Percentiles rank a stretch among this genome's conserved stretches.
These are phyloP conservation scores for Agapetus fuscipes DNA, from an alignment of 2,888 invertebrate genomes.

Conservation along the genomic window DNA sequence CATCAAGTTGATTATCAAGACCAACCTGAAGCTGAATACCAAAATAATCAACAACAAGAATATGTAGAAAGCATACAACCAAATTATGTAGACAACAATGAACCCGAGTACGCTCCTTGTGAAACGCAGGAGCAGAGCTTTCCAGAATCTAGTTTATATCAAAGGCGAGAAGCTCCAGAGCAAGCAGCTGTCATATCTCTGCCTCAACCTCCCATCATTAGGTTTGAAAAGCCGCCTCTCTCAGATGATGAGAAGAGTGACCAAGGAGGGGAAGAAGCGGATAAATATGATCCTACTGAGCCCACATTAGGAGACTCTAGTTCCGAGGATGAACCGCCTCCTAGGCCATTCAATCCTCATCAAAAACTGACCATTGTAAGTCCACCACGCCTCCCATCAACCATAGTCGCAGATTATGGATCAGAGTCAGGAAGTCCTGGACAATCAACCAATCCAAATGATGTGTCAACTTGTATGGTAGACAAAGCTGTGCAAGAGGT, in stretches of 20 bases:
- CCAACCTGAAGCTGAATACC: too few relatives aligned
- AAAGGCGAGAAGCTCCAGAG: constrained; percentile 57
- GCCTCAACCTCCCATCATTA: constrained; percentile 31
- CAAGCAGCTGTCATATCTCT: constrained; percentile 31
- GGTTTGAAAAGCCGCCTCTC: constrained; percentile 32
- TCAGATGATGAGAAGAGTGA: constrained; percentile 48
- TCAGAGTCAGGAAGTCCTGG: constrained; percentile 13
- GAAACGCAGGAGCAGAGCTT: too few relatives aligned
- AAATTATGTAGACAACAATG: too few relatives aligned
- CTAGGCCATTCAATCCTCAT: constrained; percentile 8
- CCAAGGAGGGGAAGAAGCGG: constrained; percentile 46
- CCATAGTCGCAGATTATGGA: constrained; percentile 10
- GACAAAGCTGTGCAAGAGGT: constrained; percentile 35
- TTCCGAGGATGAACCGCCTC: constrained; percentile 27
- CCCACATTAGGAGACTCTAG: constrained; percentile 39
- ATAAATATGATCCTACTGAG: constrained; percentile 48
- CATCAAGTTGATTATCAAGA: too few relatives aligned
- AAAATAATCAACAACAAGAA: too few relatives aligned
- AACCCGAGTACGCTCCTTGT: too few relatives aligned
- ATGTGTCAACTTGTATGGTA: constrained; percentile 29
- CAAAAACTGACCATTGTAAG: constrained; percentile 18
- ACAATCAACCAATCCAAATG: constrained; percentile 17
- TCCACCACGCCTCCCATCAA: constrained; percentile 10
- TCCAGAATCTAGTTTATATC: constrained; percentile 46
- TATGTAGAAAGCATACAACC: too few relatives aligned